Base-by-base conservation (phyloP, 37 sponge, comb jelly and placozoan genomes). In the Chondrilla cf. caribensis region DNA sequence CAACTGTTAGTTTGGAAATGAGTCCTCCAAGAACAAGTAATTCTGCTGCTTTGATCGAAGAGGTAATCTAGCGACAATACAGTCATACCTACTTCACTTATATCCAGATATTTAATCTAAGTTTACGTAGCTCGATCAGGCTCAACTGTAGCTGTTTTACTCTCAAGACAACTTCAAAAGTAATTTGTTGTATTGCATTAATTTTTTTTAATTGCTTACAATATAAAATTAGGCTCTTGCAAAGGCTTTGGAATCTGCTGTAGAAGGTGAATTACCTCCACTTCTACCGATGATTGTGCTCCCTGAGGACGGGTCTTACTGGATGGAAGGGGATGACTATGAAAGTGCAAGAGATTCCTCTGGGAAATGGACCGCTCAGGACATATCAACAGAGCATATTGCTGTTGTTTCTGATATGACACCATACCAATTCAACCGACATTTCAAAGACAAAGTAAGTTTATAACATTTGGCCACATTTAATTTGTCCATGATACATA, bases 351-450 rank as follows among this genome's bases (percentile, higher is more conserved):
- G 73, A 11, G 82, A 62, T 19, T 54, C 66, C 38, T 70, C 70
- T 79, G 92, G 88, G 9, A 29, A 60, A 0, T 87, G 88, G 86
- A 29, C 37, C 11, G 92, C 92, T 0, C 86, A 85, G 0, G 92
- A 91, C 28, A 87, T 91, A 75, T 71, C 79, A 65, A 87, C 85
- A 18, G 92, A 91, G 21, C 92, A 91, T 70, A 84, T 84, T 38
- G 68, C 59, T 9, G 18, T 91, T 51, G 70, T 82, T 11, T 22
- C 58, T 8, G 92, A 91, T 71, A 79, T 36, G 6, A 71, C 65
- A n/a, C 26, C 86, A 33, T 60, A 77, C 41, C 73, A 60, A n/a
- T 91, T 85, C 32, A 79, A 79, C 3, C 38, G 83, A 28, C 37
- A 91, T 81, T 88, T 91, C 42, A 38, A n/a, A 15, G 79, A 60